These are phyloP conservation scores for Pristionchus japonicus DNA, from an alignment of 2,888 invertebrate genomes.

Conservation along the genomic window DNA sequence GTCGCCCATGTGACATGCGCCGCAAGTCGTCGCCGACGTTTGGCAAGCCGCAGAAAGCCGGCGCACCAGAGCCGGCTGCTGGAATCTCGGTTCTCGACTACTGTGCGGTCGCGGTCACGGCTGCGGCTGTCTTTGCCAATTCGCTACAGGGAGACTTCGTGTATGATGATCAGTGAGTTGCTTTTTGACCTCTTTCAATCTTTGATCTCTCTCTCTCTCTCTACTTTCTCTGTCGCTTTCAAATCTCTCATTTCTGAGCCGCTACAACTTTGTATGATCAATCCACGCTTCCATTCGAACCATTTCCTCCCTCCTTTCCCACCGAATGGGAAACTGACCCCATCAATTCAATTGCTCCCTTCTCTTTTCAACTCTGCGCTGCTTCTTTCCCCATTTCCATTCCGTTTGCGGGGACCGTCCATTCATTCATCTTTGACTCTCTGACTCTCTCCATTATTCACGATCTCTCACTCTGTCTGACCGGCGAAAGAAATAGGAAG, in stretches of 20 bases:
- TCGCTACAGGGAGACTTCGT: slow-evolving; percentile 57
- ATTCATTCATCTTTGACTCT: background rate
- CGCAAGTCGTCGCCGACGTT: background rate
- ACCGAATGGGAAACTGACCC: slow-evolving; percentile 17
- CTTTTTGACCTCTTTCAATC: background rate
- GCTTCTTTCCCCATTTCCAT: slow-evolving; percentile 15
- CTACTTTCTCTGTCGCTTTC: background rate
- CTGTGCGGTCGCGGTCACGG: slow-evolving; percentile 48
- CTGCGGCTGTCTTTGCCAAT: slow-evolving; percentile 51
- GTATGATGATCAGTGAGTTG: slow-evolving; percentile 59
- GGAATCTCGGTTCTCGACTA: slow-evolving; percentile 17
- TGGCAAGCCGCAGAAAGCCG: background rate
- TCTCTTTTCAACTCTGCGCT: slow-evolving; percentile 24
- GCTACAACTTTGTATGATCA: background rate
- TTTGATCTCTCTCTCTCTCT: background rate
- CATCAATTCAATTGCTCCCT: slow-evolving; percentile 12
- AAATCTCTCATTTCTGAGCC: background rate
- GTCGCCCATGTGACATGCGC: background rate
- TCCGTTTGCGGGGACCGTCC: background rate
- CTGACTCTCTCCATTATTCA: background rate
- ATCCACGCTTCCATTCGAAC: background rate
- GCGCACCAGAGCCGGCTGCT: background rate
- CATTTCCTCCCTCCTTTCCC: background rate
- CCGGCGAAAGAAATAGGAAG: background rate
- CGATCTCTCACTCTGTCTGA: background rate